These are phyloP conservation scores for Nymphalis c-album DNA, from an alignment of 2,888 invertebrate genomes.

Conservation along the genomic window DNA sequence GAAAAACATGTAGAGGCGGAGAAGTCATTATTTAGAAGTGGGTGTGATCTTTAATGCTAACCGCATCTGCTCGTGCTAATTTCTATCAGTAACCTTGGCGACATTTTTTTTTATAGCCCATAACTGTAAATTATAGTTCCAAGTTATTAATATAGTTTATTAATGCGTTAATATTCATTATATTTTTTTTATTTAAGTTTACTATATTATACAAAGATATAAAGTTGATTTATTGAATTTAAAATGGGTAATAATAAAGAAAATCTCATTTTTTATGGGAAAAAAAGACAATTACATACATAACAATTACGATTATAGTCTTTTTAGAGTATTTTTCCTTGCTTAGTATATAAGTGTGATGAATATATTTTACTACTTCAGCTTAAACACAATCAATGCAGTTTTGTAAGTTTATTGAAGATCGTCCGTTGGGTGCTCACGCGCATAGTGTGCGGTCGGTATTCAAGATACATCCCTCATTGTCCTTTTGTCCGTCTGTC, in stretches of 20 bases:
- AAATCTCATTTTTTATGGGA: too few relatives aligned
- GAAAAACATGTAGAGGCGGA: constrained; percentile 49
- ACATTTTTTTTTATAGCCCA: too few relatives aligned
- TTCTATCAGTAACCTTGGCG: constrained; percentile 8
- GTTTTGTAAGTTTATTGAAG: constrained; percentile 32
- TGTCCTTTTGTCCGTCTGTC: constrained; percentile 73
- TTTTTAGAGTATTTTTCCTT: constrained; percentile 4
- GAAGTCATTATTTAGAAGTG: constrained; percentile 56
- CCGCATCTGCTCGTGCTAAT: constrained; percentile 33
- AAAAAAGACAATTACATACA: too few relatives aligned
- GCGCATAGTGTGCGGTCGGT: constrained; percentile 76
- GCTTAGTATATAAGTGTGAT: background rate
- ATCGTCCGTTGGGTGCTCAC: constrained; percentile 47
- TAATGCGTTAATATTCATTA: too few relatives aligned
- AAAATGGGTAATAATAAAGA: too few relatives aligned
- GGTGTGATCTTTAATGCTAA: constrained; percentile 60
- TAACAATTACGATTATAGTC: too few relatives aligned
- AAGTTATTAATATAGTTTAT: too few relatives aligned
- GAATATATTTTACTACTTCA: background rate
- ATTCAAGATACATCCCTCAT: constrained; percentile 71
- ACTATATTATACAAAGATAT: too few relatives aligned
- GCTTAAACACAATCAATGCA: background rate
- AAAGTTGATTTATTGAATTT: too few relatives aligned
- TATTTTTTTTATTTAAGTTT: too few relatives aligned
- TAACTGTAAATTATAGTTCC: too few relatives aligned